Base-by-base conservation (phyloP, 1,140 invertebrate genomes). In the Eriosoma lanigerum region DNA sequence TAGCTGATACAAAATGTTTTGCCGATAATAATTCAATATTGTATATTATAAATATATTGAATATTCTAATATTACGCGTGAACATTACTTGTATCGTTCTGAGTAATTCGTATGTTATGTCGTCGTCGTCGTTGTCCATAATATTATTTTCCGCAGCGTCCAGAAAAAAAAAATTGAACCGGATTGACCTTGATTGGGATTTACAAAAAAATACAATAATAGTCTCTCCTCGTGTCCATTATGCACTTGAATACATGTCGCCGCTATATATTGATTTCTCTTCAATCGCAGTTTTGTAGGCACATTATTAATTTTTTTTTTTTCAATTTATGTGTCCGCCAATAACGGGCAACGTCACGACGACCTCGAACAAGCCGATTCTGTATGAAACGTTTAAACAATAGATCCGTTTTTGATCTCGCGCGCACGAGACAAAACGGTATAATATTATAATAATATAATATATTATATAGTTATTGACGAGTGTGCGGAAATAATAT, bases 31-130 rank as follows among this genome's bases (percentile, higher is more conserved):
- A 72, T n/a, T n/a, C n/a, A n/a, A n/a, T n/a, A n/a, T n/a, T n/a
- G n/a, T n/a, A n/a, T 38, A 38, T 38, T 38, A 38, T 38, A 3
- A 38, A 38, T 4, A 38, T 38, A 38, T 38, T 38, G 32, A 38
- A 38, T 38, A n/a, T 38, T 8, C 32, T 76, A 58, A 54, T 56
- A 52, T 32, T n/a, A 50, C 6, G 8, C 15, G 21, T 46, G 38
- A 38, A 8, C 24, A 29, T 78, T 78, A 78, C 73, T 76, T 76
- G 73, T 76, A 76, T 60, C 19, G 54, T 76, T 44, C 54, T 58
- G 21, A 38, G 56, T n/a, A 62, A 19, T 76, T 76, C 72, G n/a
- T 76, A 78, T 48, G 32, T 26, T 26, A 62, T 78, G 15, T 48
- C 54, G 46, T 58, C 72, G 21, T 60, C 73, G 29, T 44, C 73